Evolutionary conservation across 2,888 invertebrate genomes (phyloP).

Genomic region (Cerceris rybyensis): DNA sequence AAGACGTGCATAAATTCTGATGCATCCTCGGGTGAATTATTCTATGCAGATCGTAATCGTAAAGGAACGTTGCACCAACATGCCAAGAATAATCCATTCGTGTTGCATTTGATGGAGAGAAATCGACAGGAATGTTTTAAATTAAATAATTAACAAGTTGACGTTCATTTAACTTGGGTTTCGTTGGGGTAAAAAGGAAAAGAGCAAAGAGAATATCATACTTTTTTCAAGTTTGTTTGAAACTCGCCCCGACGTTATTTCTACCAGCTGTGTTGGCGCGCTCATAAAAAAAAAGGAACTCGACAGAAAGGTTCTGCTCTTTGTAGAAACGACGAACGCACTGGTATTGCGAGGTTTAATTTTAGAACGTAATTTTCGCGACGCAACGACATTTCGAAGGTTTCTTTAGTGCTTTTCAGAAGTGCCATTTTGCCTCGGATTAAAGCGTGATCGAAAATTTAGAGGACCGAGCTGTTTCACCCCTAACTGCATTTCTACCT

Average conservation of each 20-base stretch:
- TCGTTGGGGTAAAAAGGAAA: too few species aligned
- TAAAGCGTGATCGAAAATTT: background rate
- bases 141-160: constrained; percentile 32
- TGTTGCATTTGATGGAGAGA: background rate
- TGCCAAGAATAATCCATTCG: background rate
- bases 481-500: background rate
- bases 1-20: too few species aligned
- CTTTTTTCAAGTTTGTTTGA: background rate
- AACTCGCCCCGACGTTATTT: background rate
- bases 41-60: too few species aligned
- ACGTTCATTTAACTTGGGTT: background rate
- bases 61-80: background rate
- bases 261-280: background rate
- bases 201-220: background rate
- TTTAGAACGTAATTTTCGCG: background rate
- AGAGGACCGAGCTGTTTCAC: background rate
- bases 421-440: background rate
- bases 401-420: background rate
- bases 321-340: background rate
- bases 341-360: background rate
- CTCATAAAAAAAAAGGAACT: background rate
- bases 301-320: background rate
- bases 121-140: background rate
- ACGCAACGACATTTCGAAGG: background rate
- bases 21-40: too few species aligned